Conservation (phyloP, 2,888 invertebrate genomes). For the Dynastes hyllus region DNA sequence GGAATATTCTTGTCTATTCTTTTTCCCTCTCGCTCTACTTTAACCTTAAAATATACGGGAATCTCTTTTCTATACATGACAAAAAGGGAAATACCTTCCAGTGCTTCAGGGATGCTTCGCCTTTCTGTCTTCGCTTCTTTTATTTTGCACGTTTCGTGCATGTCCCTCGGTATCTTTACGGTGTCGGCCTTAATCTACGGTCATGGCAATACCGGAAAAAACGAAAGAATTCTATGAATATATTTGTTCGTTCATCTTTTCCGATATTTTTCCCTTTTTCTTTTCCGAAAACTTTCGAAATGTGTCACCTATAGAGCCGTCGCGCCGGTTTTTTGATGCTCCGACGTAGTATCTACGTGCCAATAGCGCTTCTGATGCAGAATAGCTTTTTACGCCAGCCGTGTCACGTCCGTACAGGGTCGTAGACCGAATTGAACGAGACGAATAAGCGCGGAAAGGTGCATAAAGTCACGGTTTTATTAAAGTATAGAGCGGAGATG, state of each 20-base stretch:
- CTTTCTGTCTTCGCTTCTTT: slow-evolving; percentile 35
- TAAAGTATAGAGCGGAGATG: slow-evolving; percentile 44
- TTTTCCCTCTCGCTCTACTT: not conserved
- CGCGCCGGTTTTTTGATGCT: not conserved
- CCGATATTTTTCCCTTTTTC: slow-evolving; percentile 18
- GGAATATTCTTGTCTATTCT: slow-evolving; percentile 35
- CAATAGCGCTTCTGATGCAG: slow-evolving; percentile 31
- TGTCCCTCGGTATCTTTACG: slow-evolving; percentile 46
- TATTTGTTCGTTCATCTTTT: slow-evolving; percentile 49
- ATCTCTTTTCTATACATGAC: slow-evolving; percentile 54
- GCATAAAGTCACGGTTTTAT: slow-evolving; percentile 50
- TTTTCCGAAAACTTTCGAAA: slow-evolving; percentile 47
- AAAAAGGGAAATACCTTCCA: slow-evolving; percentile 57
- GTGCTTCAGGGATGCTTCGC: slow-evolving; percentile 20
- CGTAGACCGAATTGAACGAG: slow-evolving; percentile 44
- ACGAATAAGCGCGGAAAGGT: slow-evolving; percentile 38
- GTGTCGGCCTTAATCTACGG: slow-evolving; percentile 48
- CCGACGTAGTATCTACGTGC: slow-evolving; percentile 27
- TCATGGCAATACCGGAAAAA: slow-evolving; percentile 49
- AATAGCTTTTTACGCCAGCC: slow-evolving; percentile 27
- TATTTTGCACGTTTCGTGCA: slow-evolving; percentile 46
- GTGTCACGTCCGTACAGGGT: slow-evolving; percentile 27
- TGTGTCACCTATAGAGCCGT: slow-evolving; percentile 1
- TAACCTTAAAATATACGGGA: slow-evolving; percentile 10
- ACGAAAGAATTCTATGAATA: slow-evolving; percentile 54